These are phyloP conservation scores for Steinernema carpocapsae DNA, from an alignment of 2,888 invertebrate genomes.

Conservation along the genomic window DNA sequence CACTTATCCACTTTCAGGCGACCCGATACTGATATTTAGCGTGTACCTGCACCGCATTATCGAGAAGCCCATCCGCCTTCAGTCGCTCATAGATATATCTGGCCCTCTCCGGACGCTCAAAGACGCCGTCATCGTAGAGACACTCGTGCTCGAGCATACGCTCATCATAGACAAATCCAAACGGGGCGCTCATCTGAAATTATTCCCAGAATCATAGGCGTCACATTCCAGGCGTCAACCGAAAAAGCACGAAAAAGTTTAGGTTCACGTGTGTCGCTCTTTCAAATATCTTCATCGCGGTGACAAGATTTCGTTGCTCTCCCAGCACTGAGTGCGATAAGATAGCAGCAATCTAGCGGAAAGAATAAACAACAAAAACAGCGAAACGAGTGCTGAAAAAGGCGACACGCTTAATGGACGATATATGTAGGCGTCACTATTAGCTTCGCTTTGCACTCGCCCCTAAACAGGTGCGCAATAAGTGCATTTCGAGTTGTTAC, in stretches of 20 bases:
- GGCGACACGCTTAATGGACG: too few species aligned
- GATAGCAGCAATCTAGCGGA: neutral
- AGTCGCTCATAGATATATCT: slow-evolving; percentile 53
- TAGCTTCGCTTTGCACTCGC: too few species aligned
- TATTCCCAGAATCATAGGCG: neutral
- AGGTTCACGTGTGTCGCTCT: neutral
- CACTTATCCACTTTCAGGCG: too few species aligned
- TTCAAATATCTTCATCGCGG: too few species aligned
- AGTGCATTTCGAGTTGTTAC: too few species aligned
- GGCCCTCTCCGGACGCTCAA: slow-evolving; percentile 56
- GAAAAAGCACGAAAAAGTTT: neutral
- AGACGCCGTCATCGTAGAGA: slow-evolving; percentile 54
- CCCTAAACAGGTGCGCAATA: too few species aligned
- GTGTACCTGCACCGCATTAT: slow-evolving; percentile 47
- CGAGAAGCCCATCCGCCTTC: slow-evolving; percentile 46
- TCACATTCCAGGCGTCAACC: neutral
- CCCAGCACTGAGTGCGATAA: neutral
- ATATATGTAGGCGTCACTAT: too few species aligned
- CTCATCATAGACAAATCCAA: slow-evolving; percentile 58
- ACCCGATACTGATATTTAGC: too few species aligned
- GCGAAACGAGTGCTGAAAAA: too few species aligned
- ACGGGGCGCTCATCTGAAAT: slow-evolving; percentile 33
- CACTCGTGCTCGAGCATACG: slow-evolving; percentile 58
- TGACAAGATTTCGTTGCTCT: neutral
- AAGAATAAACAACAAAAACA: neutral